Conservation (phyloP, 30 jellyfish, hydroid and myxozoan genomes). For the Chironex yamaguchii region DNA sequence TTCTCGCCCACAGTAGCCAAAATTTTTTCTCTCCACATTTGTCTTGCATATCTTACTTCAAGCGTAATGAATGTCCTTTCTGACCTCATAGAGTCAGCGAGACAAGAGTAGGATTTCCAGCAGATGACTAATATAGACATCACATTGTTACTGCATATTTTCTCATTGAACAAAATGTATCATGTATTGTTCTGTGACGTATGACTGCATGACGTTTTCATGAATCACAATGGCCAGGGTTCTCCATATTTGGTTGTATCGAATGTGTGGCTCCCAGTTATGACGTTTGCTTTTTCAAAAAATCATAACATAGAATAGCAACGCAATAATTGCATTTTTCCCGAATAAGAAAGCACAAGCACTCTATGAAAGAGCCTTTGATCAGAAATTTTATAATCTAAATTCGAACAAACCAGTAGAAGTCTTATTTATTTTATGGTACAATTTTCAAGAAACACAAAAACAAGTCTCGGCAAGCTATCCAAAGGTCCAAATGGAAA, state of each 20-base stretch:
- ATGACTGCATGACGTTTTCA: slow-evolving; percentile 3
- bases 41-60: no score
- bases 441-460: not conserved
- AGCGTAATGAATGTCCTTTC: no score
- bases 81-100: no score
- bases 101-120: no score
- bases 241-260: not conserved
- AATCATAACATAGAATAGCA: slow-evolving; percentile 23
- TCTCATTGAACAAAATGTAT: no score
- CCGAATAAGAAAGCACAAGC: slow-evolving; percentile 36
- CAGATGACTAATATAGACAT: no score
- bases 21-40: no score
- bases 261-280: slow-evolving; percentile 7
- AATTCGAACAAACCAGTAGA: not conserved
- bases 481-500: slow-evolving; percentile 8
- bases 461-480: slow-evolving; percentile 2
- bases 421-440: not conserved
- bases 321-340: slow-evolving; percentile 24
- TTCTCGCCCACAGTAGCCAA: no score
- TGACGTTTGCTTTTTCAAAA: not conserved
- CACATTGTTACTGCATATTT: no score
- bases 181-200: no score
- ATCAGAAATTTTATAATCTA: not conserved
- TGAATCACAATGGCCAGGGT: slow-evolving; percentile 16
- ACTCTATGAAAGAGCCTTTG: slow-evolving; percentile 17